Conservation (phyloP, 1,140 invertebrate genomes). For the Drosophila littoralis region DNA sequence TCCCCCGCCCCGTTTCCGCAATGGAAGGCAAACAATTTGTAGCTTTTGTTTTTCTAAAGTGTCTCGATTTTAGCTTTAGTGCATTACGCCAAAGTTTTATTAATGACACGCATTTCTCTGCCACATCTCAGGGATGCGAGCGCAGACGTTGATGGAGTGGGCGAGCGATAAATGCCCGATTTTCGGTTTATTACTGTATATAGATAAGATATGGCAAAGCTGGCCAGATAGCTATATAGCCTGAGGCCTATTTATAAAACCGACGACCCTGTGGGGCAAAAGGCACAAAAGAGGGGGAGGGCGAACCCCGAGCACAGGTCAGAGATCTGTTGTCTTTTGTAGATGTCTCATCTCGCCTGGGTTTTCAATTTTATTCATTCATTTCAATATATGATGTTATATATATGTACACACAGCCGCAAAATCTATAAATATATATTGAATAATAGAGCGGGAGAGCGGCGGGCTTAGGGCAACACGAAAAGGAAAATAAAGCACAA, state of each 20-base stretch:
- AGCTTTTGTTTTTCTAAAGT: slow-evolving; percentile 15
- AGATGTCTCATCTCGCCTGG: no score
- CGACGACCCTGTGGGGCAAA: neutral
- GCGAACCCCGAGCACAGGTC: slow-evolving; percentile 24
- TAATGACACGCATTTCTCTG: slow-evolving; percentile 69
- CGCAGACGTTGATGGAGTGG: slow-evolving; percentile 40
- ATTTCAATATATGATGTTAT: slow-evolving; percentile 19
- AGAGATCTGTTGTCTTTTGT: slow-evolving; percentile 14
- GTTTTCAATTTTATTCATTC: no score
- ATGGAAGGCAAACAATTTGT: slow-evolving; percentile 37
- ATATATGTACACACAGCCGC: neutral
- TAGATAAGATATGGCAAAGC: slow-evolving; percentile 23
- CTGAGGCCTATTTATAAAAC: slow-evolving; percentile 29
- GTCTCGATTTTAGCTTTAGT: slow-evolving; percentile 25
- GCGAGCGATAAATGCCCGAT: slow-evolving; percentile 18
- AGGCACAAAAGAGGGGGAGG: neutral
- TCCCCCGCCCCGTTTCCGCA: slow-evolving; percentile 7
- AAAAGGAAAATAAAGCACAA: slow-evolving; percentile 33
- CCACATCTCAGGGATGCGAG: slow-evolving; percentile 29
- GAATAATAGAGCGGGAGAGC: neutral
- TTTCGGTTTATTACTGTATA: neutral
- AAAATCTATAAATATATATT: slow-evolving; percentile 43
- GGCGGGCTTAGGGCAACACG: neutral
- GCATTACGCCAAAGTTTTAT: slow-evolving; percentile 70
- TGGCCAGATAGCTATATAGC: slow-evolving; percentile 13